Conservation (phyloP, 2,113 vertebrate genomes). For the Paratilapia polleni region DNA sequence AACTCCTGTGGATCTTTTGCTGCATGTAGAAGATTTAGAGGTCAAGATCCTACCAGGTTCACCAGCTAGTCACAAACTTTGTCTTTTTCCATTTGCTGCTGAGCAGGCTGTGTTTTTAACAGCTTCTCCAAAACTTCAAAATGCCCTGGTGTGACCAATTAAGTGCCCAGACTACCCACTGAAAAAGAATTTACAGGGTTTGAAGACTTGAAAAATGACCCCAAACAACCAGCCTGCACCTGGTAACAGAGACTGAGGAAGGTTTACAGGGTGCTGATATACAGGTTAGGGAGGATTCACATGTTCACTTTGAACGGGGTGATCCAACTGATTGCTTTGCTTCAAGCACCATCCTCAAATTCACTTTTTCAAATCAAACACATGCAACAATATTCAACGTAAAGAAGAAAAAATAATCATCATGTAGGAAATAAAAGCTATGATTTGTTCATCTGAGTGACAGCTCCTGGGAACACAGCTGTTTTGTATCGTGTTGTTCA, state of each 20-base stretch:
- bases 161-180: rapidly evolving
- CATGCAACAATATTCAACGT: background rate
- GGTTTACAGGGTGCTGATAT: background rate
- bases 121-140: background rate
- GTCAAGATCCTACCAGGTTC: too few species aligned
- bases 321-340: background rate
- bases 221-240: background rate
- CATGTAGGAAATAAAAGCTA: background rate
- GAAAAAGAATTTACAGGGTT: background rate
- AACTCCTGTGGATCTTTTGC: background rate
- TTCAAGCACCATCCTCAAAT: rapidly evolving
- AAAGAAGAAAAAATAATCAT: background rate
- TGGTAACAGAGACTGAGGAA: background rate
- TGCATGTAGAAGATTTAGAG: background rate
- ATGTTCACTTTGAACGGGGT: background rate
- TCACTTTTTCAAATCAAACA: rapidly evolving
- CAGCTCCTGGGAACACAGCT: background rate
- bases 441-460: background rate
- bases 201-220: background rate
- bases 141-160: background rate
- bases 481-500: background rate
- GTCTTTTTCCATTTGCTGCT: too few species aligned
- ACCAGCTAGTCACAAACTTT: rapidly evolving
- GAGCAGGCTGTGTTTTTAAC: background rate
- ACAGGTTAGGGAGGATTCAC: background rate